Evolutionary conservation across 2,113 vertebrate genomes (phyloP), one percentile per base, ranked within the genome.

Genomic region (Gopherus evgoodei): DNA sequence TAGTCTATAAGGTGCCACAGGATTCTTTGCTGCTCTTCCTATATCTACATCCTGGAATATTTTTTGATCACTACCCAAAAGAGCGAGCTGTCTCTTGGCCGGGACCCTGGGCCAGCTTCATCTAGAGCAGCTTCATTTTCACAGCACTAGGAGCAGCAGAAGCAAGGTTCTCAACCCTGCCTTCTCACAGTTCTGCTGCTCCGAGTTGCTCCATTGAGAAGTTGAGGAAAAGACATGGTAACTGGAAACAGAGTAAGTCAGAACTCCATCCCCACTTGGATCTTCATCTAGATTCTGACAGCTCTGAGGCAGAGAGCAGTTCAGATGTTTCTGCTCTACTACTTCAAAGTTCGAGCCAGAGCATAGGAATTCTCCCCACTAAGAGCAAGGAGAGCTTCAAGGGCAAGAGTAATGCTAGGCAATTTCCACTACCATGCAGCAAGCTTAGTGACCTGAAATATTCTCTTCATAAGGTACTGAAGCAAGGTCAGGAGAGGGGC

Each of bases 351-450:
- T 85, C 54, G 69, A 80, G 42, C 65, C 85, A 93, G 92, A 11
- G 47, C 79, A 85, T 4, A 76, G 21, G 22, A 5, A 69, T n/a
- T 17, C 65, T 95, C 79, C 92, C 90, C 91, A 87, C 91, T 65
- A 84, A 96, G 6, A n/a, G 91, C 95, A 87, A 11, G 17, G 38
- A 19, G 80, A 54, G 47, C 72, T 96, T 95, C 93, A 88, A 52
- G 88, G 75, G 79, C 81, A 79, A 81, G 80, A 90, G 88, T 56
- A 96, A 92, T 13, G 88, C 96, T 96, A 93, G 88, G 92, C 84
- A 97, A 97, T 87, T 86, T 81, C 25, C 6, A 62, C 47, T 27
- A 69, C 6, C 22, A 86, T 4, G 14, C 1, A 95, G 53, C 65
- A 94, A 54, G 16, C 83, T 53, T 54, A 72, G 53, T 2, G 2